Evolutionary conservation across 1,140 invertebrate species (phyloP).

Genomic region (Vanessa tameamea): DNA sequence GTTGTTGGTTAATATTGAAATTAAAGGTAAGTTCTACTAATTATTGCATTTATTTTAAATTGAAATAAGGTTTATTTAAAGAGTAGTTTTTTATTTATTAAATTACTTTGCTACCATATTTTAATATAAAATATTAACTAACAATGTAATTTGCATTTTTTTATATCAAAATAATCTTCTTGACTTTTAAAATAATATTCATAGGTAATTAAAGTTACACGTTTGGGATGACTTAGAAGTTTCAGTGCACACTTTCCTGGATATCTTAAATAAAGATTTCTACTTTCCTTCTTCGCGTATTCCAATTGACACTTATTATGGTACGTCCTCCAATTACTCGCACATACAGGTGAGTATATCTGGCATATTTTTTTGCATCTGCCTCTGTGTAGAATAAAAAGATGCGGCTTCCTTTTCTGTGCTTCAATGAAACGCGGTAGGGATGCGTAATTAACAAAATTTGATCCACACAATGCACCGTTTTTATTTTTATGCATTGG

Average conservation of each 20-base stretch:
- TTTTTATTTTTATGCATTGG: slow-evolving; percentile 26
- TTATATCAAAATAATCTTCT: not conserved
- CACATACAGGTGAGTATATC: slow-evolving; percentile 44
- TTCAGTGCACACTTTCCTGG: slow-evolving; percentile 17
- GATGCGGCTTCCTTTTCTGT: slow-evolving; percentile 30
- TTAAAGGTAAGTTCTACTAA: no score
- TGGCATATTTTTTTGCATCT: slow-evolving; percentile 43
- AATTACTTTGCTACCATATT: no score
- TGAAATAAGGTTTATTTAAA: no score
- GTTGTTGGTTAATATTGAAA: no score
- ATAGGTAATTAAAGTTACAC: not conserved
- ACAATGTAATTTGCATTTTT: slow-evolving; percentile 20
- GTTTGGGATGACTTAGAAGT: not conserved
- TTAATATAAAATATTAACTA: not conserved
- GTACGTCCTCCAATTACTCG: slow-evolving; percentile 40
- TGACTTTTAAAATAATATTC: slow-evolving; percentile 16
- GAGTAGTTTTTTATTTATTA: no score
- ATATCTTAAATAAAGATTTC: slow-evolving; percentile 10
- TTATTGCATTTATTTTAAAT: no score
- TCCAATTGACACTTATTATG: slow-evolving; percentile 44
- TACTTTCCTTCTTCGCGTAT: slow-evolving; percentile 33
- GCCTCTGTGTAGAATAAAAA: slow-evolving; percentile 34
- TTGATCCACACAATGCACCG: slow-evolving; percentile 37
- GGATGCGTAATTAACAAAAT: slow-evolving; percentile 39
- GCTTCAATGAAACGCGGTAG: slow-evolving; percentile 29